These are phyloP conservation scores for Sinella curviseta DNA, from an alignment of 1,140 invertebrate species.

Conservation along the genomic window DNA sequence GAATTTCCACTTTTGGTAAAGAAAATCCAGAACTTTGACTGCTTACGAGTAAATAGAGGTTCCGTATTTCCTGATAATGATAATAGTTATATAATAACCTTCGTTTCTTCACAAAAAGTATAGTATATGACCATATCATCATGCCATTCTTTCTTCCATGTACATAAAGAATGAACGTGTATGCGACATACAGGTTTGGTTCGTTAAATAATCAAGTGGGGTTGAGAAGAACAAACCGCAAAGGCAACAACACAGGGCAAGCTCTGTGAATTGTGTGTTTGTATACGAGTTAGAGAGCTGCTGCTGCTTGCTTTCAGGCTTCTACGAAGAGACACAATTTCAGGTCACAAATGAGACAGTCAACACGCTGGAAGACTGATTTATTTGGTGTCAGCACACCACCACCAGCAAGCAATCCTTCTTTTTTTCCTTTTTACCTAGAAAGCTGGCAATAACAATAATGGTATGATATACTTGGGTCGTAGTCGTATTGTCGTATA, in stretches of 20 bases:
- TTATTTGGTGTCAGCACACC: conserved; percentile 26
- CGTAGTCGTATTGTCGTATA: too few relatives aligned
- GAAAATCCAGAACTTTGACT: neutral
- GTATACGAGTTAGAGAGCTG: neutral
- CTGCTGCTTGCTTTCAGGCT: neutral
- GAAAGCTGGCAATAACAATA: neutral
- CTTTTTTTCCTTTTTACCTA: neutral
- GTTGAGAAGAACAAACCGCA: conserved; percentile 2
- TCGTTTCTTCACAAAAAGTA: neutral
- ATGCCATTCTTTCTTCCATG: too few relatives aligned
- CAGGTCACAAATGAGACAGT: conserved; percentile 26
- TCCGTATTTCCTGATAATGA: neutral
- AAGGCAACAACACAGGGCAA: too few relatives aligned
- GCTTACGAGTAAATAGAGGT: neutral
- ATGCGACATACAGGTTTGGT: neutral
- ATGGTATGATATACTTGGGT: neutral
- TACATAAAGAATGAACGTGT: too few relatives aligned
- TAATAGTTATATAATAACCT: neutral
- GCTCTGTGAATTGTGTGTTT: neutral
- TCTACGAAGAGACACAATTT: conserved; percentile 2
- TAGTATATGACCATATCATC: too few relatives aligned
- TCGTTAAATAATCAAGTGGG: conserved; percentile 16
- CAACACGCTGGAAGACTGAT: conserved; percentile 24
- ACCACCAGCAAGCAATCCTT: conserved; percentile 13
- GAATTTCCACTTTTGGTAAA: neutral